Percentiles rank a stretch among this genome's conserved stretches.
phyloP scores from a whole-genome alignment of 2,113 vertebrate species.

The Centropristis striata region DNA sequence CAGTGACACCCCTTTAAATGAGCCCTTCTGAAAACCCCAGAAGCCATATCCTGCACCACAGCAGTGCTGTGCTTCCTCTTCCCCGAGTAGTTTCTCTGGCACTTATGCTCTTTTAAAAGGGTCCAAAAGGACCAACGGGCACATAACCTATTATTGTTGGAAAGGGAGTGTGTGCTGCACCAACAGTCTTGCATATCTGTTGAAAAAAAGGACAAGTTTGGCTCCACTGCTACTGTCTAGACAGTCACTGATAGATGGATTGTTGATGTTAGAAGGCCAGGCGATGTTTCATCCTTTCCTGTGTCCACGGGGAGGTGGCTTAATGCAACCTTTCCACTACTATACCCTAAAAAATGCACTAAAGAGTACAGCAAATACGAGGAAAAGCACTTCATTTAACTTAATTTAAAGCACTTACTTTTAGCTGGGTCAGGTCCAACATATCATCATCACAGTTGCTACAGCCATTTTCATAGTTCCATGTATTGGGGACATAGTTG shows the following conservation, averaged over 20 bases:
- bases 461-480: slow-evolving; percentile 95
- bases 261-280: slow-evolving; percentile 27
- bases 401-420: slow-evolving; percentile 86
- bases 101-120: slow-evolving; percentile 63
- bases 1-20: slow-evolving; percentile 86
- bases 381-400: slow-evolving; percentile 34
- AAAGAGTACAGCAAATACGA: slow-evolving; percentile 29
- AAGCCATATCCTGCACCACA: slow-evolving; percentile 86
- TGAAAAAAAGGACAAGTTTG: slow-evolving; percentile 38
- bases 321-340: slow-evolving; percentile 38
- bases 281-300: slow-evolving; percentile 44
- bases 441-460: slow-evolving; percentile 89
- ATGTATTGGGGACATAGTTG: slow-evolving; percentile 95
- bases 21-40: slow-evolving; percentile 81
- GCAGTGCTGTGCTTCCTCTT: slow-evolving; percentile 75
- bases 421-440: slow-evolving; percentile 88
- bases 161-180: slow-evolving; percentile 28
- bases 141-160: slow-evolving; percentile 68
- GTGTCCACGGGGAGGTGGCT: slow-evolving; percentile 10
- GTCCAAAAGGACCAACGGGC: slow-evolving; percentile 56
- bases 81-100: slow-evolving; percentile 59
- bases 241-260: slow-evolving; percentile 48
- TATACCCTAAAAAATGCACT: slow-evolving; percentile 31
- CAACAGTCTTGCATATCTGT: slow-evolving; percentile 61
- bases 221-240: slow-evolving; percentile 46